Base-by-base conservation (phyloP, 1,140 invertebrate species). In the Nasonia longicornis region DNA sequence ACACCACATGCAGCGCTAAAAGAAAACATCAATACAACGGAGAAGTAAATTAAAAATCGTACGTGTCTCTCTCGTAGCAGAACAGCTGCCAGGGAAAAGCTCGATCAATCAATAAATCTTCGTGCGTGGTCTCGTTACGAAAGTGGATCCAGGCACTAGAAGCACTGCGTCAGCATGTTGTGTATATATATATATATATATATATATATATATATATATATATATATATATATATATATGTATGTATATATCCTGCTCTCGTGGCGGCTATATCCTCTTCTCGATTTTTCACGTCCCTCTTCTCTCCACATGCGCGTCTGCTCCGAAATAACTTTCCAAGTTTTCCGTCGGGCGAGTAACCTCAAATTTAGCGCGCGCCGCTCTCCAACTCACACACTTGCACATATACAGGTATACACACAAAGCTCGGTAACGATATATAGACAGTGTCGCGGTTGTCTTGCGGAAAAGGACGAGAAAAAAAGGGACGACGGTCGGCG, bases 341-440 rank as follows among this genome's bases (percentile, higher is more conserved):
- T 81, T 81, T 77, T 72, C 80, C 75, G 80, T 81, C 80, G 77
- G 80, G 80, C n/a, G 14, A 58, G 45, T 77, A 76, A 77, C 79
- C 73, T 81, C 73, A 77, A 77, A 81, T 81, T 81, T 81, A 77
- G 74, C 80, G 74, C 74, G 80, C 52, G n/a, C 11, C 79, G 38
- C 77, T 26, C 29, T 58, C 77, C n/a, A 16, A 22, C 0, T 31
- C 22, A 35, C 70, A 45, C 70, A 45, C 38, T 26, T 20, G 16
- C n/a, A 72, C 45, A 45, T 72, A 48, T 20, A 73, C 29, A 48
- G 3, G 22, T 8, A 73, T 12, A 29, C 26, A 69, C 66, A 29
- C 29, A 7, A 12, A 20, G n/a, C 66, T 67, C 14, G 26, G 26
- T 26, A 26, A 26, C 26, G 48, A 16, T 52, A 35, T 35, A 35